Percentiles rank a stretch among this genome's conserved stretches.
phyloP scores from a whole-genome alignment of 2,797 vertebrate genomes.

The Coendou prehensilis region DNA sequence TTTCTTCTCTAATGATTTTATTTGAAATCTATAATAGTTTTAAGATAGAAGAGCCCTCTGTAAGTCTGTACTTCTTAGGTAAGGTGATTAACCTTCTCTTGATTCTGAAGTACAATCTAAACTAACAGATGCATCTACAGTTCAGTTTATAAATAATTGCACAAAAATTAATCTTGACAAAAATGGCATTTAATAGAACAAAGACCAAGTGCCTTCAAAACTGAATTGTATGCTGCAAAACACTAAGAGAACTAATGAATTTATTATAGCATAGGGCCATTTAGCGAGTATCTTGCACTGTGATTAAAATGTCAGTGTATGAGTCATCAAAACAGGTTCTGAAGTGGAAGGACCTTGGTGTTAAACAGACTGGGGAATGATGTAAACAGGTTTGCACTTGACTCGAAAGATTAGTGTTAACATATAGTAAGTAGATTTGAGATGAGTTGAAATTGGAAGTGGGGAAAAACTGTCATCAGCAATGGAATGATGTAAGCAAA shows the following conservation, averaged over 20 bases:
- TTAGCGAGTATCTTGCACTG: slow-evolving; percentile 24
- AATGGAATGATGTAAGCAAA: background rate
- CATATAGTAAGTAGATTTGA: background rate
- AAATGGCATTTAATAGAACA: slow-evolving; percentile 58
- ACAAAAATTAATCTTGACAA: slow-evolving; percentile 62
- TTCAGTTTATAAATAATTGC: slow-evolving; percentile 62
- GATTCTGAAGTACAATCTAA: slow-evolving; percentile 43
- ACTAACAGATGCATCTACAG: background rate
- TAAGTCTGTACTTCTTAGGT: background rate
- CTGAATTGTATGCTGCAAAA: background rate
- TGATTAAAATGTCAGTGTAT: slow-evolving; percentile 56
- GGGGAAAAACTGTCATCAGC: background rate
- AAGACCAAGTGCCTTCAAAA: slow-evolving; percentile 22
- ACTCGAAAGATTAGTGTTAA: slow-evolving; percentile 4
- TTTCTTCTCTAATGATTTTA: background rate
- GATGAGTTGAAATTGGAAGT: background rate
- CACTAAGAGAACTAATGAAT: slow-evolving; percentile 41
- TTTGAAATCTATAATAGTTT: slow-evolving; percentile 40
- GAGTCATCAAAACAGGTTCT: background rate
- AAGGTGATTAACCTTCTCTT: slow-evolving; percentile 33
- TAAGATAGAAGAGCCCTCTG: background rate
- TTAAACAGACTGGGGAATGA: background rate
- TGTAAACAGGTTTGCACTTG: background rate
- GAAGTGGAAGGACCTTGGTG: background rate
- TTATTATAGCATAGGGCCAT: background rate